These are phyloP conservation scores for Poicephalus meyeri DNA, from an alignment of 2,113 vertebrate genomes.

Conservation along the genomic window DNA sequence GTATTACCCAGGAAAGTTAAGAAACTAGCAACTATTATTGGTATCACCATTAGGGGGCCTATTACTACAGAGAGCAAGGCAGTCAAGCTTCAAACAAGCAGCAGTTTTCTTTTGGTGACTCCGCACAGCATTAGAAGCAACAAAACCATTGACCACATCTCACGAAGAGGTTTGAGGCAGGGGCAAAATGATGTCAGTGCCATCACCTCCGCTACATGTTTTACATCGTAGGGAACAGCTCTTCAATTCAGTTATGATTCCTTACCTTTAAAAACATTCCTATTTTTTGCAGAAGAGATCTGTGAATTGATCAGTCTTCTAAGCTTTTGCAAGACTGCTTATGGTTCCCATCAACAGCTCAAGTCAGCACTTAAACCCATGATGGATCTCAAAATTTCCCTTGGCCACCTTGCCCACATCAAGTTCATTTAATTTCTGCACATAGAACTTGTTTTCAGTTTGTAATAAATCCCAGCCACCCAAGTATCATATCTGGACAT, in stretches of 20 bases:
- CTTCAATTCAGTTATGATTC: neutral
- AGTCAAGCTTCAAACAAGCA: neutral
- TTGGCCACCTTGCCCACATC: neutral
- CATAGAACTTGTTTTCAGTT: neutral
- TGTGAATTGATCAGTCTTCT: neutral
- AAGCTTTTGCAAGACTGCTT: neutral
- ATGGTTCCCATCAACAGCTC: neutral
- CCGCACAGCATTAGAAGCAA: neutral
- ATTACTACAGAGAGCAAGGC: neutral
- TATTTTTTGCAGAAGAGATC: neutral
- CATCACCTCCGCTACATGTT: neutral
- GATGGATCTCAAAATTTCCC: neutral
- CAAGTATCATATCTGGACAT: neutral
- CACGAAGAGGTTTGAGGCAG: neutral
- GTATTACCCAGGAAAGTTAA: neutral
- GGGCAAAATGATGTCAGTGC: neutral
- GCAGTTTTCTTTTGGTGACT: neutral
- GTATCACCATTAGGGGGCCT: neutral
- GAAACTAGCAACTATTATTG: neutral
- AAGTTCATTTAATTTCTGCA: neutral
- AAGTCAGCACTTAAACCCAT: neutral
- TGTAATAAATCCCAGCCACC: neutral
- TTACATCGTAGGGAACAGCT: neutral
- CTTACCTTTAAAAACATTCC: neutral
- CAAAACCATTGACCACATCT: neutral